Percentiles rank a stretch among this genome's conserved stretches.
These are phyloP conservation scores for Pogonomyrmex barbatus DNA, from an alignment of 1,140 invertebrate genomes.

Conservation along the genomic window DNA sequence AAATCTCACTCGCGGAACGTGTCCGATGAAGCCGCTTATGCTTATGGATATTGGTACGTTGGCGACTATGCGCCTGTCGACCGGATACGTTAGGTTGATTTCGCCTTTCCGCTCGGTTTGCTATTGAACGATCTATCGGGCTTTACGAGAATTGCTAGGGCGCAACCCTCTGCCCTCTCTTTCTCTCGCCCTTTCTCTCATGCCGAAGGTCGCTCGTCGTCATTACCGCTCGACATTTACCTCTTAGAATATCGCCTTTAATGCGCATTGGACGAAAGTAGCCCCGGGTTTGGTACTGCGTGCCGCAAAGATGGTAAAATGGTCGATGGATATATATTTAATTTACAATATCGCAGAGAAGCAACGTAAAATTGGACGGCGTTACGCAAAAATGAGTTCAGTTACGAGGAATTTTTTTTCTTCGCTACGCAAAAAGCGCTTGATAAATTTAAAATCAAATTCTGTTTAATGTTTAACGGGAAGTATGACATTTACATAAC, in stretches of 20 bases:
- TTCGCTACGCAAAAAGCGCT: not conserved
- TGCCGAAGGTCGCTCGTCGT: not conserved
- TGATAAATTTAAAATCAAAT: not conserved
- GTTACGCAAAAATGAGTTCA: conserved; percentile 2
- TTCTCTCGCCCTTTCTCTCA: not conserved
- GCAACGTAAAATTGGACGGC: conserved; percentile 3
- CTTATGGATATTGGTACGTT: conserved; percentile 21
- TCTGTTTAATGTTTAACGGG: not conserved
- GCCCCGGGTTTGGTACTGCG: not conserved
- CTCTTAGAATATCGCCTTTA: conserved; percentile 42
- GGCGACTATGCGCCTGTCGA: not conserved
- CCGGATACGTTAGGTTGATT: conserved; percentile 47
- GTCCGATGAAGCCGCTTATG: conserved; percentile 10
- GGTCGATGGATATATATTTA: not conserved
- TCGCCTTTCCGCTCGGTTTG: conserved; percentile 40
- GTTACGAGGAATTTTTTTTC: not conserved
- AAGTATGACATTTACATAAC: not conserved
- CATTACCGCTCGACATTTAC: conserved; percentile 2
- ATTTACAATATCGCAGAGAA: not conserved
- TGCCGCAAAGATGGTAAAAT: not conserved
- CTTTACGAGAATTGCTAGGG: conserved; percentile 44
- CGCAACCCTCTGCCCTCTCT: not conserved
- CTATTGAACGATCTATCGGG: conserved; percentile 54
- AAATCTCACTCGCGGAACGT: not conserved
- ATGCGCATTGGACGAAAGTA: conserved; percentile 18